Base-by-base conservation (phyloP, 2,113 vertebrate species). In the Sinocyclocheilus anophthalmus region DNA sequence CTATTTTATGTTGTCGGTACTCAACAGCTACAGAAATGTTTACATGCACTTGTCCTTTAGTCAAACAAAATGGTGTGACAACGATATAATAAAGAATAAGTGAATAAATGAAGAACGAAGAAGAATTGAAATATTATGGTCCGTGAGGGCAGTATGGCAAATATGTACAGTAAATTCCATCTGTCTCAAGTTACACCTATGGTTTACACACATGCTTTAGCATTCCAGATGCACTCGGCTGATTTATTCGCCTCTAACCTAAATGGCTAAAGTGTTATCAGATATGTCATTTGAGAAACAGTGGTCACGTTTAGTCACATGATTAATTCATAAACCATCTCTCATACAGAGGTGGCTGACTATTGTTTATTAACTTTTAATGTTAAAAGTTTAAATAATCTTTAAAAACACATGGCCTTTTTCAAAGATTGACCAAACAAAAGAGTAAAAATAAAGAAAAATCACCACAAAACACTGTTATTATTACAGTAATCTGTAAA, bases 141-240 rank as follows among this genome's bases (percentile, higher is more conserved):
- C 53, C 55, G 18, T 30, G 57, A 57, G 20, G 50, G 67, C 76
- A 76, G 50, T 59, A 26, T 78, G 73, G 57, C 7, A 90, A 87
- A 89, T 81, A 90, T 92, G 87, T 72, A 88, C 78, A 91, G 87
- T 89, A 92, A 90, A 91, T 90, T 86, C 81, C 89, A 88, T 59
- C 61, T 67, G 85, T 45, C 16, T 65, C 77, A 50, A 20, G 5
- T 69, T 53, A 69, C 39, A 76, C 37, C 26, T 26, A 26, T 26
- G 26, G 26, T 26, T 26, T 53, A 69, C 39, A 76, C 37, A 72
- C 45, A 14, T 50, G 42, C 65, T 75, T 26, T 61, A 79, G 80
- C 37, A 37, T 20, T 73, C 72, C 33, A 76, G 20, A 85, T 6
- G 14, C 61, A 73, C 9, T 45, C 42, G 9, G 42, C 9, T 45